These are phyloP conservation scores for Teleogryllus occipitalis DNA, from an alignment of 1,140 invertebrate genomes.

Conservation along the genomic window DNA sequence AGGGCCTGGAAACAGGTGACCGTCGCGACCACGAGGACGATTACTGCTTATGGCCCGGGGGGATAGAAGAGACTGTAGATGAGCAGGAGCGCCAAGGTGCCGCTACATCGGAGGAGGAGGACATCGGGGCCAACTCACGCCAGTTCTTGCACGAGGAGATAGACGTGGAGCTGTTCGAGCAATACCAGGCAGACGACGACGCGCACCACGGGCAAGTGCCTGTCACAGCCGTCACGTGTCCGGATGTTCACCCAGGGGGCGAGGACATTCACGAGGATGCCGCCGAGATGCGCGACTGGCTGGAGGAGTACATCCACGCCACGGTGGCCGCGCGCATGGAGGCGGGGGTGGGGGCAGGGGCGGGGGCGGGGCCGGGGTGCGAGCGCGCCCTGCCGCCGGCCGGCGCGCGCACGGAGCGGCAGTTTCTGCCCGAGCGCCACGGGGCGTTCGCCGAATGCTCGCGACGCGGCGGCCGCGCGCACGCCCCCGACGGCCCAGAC, in stretches of 20 bases:
- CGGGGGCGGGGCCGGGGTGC: too few species aligned
- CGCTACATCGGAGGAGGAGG: background rate
- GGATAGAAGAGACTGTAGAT: background rate
- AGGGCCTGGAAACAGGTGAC: background rate
- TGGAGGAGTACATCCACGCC: background rate
- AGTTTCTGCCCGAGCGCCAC: too few species aligned
- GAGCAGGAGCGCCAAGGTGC: background rate
- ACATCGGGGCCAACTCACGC: too few species aligned
- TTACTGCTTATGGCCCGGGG: background rate
- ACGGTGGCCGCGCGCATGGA: background rate
- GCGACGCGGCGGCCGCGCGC: too few species aligned
- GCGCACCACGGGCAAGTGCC: background rate
- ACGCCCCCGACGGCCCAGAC: background rate
- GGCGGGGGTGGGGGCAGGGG: too few species aligned
- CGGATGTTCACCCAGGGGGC: background rate
- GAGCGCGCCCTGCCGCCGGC: too few species aligned
- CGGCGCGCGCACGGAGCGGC: too few species aligned
- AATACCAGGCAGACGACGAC: too few species aligned
- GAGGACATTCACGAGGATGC: background rate
- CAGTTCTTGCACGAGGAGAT: background rate
- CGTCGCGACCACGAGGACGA: background rate
- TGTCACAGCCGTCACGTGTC: background rate
- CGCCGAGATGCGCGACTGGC: background rate
- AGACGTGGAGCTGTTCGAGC: too few species aligned
- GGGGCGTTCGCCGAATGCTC: background rate